Evolutionary conservation across 2,113 vertebrate genomes (phyloP), one percentile per base, ranked within the genome.

Genomic region (Neogobius melanostomus): DNA sequence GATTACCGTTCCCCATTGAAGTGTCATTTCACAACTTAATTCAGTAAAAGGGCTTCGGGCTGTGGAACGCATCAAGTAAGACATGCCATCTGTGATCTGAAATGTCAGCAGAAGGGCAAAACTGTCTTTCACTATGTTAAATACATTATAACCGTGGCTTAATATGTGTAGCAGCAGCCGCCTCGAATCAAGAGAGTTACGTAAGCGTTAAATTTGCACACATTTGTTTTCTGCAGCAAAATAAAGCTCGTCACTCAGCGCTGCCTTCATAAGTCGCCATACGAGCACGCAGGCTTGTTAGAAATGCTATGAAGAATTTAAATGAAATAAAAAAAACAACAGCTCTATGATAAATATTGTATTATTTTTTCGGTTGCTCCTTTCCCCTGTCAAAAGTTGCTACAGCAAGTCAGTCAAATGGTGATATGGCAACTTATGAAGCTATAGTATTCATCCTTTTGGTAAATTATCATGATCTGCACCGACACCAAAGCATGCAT

Each of bases 21-120:
- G 42, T 61, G 59, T 46, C 11, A 56, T 21, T 51, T 46, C 49
- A 56, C 50, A 68, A 75, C 44, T 54, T 16, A 9, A 68, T 52
- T 62, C 45, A 54, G 44, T 21, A 16, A 48, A 52, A 72, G 28
- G 10, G 52, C 15, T 46, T 53, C 6, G 10, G 67, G 71, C 12
- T 15, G 60, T 8, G 10, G 50, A 42, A 15, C 68, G n/a, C 46
- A 48, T 64, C 61, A 46, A 63, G 43, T 48, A 48, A 64, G 62
- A 46, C 44, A 21, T 17, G 62, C 46, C 59, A 44, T 44, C 36
- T 61, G 59, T 61, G 59, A 61, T 61, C 59, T 61, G 8, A 61
- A 61, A 61, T 61, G 59, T 44, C 59, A 61, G 2, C 11, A 60
- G 59, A 44, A 61, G 59, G 42, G 44, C 42, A 61, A 15, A 15